Percentiles rank a stretch among this genome's conserved stretches.
phyloP scores from a whole-genome alignment of 1,140 invertebrate species.

The Ctenoplectra terminalis region DNA sequence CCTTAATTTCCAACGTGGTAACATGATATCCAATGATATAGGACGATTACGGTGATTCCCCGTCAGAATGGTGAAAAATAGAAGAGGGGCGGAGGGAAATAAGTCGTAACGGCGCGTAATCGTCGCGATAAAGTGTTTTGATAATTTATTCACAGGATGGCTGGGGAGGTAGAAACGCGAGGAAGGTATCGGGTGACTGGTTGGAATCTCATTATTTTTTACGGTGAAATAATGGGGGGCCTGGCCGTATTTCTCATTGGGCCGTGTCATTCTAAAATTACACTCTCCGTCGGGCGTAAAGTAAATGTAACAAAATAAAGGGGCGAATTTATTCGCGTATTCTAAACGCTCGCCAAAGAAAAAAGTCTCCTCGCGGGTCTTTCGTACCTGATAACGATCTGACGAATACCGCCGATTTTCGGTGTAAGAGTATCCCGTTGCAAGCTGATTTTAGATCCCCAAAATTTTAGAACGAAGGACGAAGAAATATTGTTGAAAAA shows the following conservation, averaged over 20 bases:
- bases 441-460: background rate
- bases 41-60: slow-evolving; percentile 14
- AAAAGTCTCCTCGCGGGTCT: no score
- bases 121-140: slow-evolving; percentile 50
- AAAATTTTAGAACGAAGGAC: background rate
- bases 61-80: background rate
- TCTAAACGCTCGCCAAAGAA: slow-evolving; percentile 2
- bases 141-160: slow-evolving; percentile 40
- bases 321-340: slow-evolving; percentile 14
- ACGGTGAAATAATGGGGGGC: slow-evolving; percentile 43
- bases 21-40: background rate
- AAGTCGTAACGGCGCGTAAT: slow-evolving; percentile 47
- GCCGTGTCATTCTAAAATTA: slow-evolving; percentile 39
- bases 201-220: slow-evolving; percentile 50
- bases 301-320: slow-evolving; percentile 46
- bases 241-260: slow-evolving; percentile 38
- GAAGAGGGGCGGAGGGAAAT: background rate
- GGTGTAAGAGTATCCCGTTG: slow-evolving; percentile 8
- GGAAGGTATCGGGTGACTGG: slow-evolving; percentile 45
- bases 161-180: slow-evolving; percentile 22
- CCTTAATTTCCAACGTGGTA: background rate
- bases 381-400: slow-evolving; percentile 5
- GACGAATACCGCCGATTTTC: background rate
- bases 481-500: no score
- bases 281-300: slow-evolving; percentile 30